phyloP scores from a whole-genome alignment of 2,113 vertebrate species.

The Morone saxatilis region DNA sequence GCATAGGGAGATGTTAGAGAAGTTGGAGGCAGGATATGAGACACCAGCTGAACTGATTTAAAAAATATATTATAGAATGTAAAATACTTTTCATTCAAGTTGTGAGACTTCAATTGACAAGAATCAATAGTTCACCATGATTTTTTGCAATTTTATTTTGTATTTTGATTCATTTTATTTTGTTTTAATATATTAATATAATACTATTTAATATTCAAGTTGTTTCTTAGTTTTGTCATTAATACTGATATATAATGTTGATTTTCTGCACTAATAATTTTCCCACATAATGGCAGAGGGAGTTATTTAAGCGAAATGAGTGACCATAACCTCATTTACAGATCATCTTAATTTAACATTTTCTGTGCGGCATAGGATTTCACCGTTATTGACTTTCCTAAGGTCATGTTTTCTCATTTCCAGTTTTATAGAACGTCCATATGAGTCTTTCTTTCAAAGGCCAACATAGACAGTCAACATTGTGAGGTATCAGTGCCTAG shows the following conservation, averaged over 20 bases:
- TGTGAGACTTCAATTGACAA: background rate
- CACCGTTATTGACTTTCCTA: background rate
- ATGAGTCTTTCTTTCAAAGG: background rate
- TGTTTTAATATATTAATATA: background rate
- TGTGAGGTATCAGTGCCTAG: background rate
- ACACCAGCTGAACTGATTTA: background rate
- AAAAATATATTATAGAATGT: background rate
- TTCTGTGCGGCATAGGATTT: background rate
- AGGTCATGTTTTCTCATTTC: slow-evolving; percentile 15
- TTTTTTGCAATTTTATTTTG: background rate
- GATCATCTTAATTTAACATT: background rate
- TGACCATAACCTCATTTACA: background rate
- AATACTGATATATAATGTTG: background rate
- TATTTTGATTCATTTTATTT: background rate
- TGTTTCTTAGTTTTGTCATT: background rate
- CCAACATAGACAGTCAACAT: background rate
- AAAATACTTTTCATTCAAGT: background rate
- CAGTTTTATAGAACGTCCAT: background rate
- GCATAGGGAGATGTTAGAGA: slow-evolving; percentile 8
- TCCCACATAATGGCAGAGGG: background rate
- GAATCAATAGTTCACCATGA: background rate
- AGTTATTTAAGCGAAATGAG: background rate
- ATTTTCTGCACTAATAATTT: background rate
- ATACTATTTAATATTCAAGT: too few relatives aligned
- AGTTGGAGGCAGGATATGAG: background rate